A percentile compares a stretch with the other conserved stretches of the same genome.
These are phyloP conservation scores for Syngnathus rostellatus DNA, from an alignment of 2,797 vertebrate genomes.

Conservation along the genomic window DNA sequence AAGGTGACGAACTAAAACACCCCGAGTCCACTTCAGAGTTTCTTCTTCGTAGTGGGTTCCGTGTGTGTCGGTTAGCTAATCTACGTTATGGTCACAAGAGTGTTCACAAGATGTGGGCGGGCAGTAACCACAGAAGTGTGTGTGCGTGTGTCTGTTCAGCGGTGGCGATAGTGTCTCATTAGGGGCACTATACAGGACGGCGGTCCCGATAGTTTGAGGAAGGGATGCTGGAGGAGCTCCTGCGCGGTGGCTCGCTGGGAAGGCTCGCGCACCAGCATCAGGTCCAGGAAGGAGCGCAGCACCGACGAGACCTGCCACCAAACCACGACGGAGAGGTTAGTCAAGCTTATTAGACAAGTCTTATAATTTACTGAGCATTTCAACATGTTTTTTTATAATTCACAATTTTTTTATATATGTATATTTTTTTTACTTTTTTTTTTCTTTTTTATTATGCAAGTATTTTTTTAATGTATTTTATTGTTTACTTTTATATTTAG, in stretches of 20 bases:
- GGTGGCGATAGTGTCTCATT: constrained; percentile 95
- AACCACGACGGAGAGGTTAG: neutral
- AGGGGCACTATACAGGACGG: constrained; percentile 95
- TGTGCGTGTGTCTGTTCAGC: constrained; percentile 70
- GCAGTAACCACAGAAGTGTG: constrained; percentile 34
- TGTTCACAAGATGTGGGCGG: constrained; percentile 42
- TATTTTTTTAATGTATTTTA: too few relatives aligned
- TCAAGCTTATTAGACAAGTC: too few relatives aligned
- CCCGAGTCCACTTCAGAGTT: constrained; percentile 23
- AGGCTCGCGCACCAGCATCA: constrained; percentile 93
- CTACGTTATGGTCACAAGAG: constrained; percentile 64
- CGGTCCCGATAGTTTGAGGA: constrained; percentile 88
- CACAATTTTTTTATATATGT: too few relatives aligned
- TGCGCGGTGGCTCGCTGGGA: constrained; percentile 89
- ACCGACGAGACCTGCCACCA: constrained; percentile 78
- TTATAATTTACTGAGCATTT: too few relatives aligned
- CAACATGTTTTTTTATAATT: too few relatives aligned
- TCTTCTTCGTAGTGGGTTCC: constrained; percentile 38
- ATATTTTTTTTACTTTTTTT: too few relatives aligned
- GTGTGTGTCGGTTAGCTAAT: constrained; percentile 47
- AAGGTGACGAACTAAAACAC: constrained; percentile 8
- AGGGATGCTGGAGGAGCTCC: constrained; percentile 88
- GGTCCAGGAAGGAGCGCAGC: constrained; percentile 87
- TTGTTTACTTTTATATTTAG: too few relatives aligned
- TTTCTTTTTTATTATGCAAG: too few relatives aligned